Evolutionary conservation across 2,113 vertebrate genomes (phyloP).

Genomic region (Cinclus cinclus): DNA sequence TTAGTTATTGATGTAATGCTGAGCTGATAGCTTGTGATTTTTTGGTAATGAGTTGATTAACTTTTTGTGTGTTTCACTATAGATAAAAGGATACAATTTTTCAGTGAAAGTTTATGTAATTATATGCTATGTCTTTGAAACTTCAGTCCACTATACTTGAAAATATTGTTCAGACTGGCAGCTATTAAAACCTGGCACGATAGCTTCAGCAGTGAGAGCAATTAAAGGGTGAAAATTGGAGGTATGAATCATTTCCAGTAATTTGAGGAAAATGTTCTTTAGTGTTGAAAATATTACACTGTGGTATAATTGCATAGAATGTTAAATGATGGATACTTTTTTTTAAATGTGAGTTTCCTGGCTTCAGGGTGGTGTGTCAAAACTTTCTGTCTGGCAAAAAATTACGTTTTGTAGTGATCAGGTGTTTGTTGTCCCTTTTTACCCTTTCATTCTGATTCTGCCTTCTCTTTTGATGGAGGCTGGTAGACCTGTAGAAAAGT

Average conservation of each 20-base stretch:
- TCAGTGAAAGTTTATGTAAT: background rate
- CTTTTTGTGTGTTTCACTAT: background rate
- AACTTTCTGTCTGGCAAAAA: background rate
- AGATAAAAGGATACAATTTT: background rate
- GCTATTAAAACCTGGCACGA: background rate
- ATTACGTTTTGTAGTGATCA: background rate
- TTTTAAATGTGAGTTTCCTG: background rate
- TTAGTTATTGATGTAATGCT: background rate
- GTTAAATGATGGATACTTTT: background rate
- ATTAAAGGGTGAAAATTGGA: constrained; percentile 38
- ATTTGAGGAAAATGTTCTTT: background rate
- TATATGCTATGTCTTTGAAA: background rate
- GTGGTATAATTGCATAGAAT: constrained; percentile 21
- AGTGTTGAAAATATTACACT: background rate
- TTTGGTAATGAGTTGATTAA: background rate
- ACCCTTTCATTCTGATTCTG: background rate
- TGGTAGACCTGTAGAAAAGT: background rate
- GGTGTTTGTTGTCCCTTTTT: background rate
- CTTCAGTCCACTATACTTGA: background rate
- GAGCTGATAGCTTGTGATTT: background rate
- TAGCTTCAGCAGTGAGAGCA: background rate
- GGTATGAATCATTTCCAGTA: background rate
- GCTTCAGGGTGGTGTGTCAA: background rate
- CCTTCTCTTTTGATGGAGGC: background rate
- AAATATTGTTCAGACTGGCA: background rate